A percentile compares a stretch with the other conserved stretches of the same genome.
Conservation (phyloP, 2,888 invertebrate species). For the Drosophila paucipuncta region DNA sequence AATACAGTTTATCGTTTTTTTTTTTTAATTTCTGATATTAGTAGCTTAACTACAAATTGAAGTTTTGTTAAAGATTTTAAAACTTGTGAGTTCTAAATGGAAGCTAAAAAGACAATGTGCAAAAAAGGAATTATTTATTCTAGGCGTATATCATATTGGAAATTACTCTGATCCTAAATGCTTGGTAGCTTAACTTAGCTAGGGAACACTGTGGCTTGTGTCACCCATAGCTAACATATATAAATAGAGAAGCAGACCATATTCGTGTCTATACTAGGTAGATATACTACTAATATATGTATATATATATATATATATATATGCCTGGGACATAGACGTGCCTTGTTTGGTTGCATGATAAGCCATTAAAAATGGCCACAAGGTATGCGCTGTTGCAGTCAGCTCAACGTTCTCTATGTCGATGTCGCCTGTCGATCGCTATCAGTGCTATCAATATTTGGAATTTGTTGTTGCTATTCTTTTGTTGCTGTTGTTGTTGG, state of each 20-base stretch:
- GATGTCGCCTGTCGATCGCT: constrained; percentile 60
- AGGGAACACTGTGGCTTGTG: neutral
- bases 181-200: neutral
- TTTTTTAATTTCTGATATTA: neutral
- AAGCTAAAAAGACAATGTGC: no score
- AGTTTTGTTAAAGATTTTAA: no score
- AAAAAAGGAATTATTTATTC: no score
- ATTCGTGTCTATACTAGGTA: neutral
- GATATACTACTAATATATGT: neutral
- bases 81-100: no score
- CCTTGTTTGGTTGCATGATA: constrained; percentile 63
- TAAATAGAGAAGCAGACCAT: neutral
- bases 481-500: neutral
- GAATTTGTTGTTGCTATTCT: constrained; percentile 5
- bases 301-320: constrained; percentile 7
- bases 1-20: no score
- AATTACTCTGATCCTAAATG: no score
- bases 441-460: constrained; percentile 74
- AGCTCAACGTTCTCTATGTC: constrained; percentile 28
- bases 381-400: constrained; percentile 48
- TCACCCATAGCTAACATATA: no score
- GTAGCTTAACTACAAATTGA: no score
- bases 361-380: constrained; percentile 79
- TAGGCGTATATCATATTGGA: no score
- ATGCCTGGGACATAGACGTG: constrained; percentile 5